Percentiles rank a stretch among this genome's conserved stretches.
Evolutionary conservation across 2,888 invertebrate genomes (phyloP).

Genomic region (Cephus sareptanus): DNA sequence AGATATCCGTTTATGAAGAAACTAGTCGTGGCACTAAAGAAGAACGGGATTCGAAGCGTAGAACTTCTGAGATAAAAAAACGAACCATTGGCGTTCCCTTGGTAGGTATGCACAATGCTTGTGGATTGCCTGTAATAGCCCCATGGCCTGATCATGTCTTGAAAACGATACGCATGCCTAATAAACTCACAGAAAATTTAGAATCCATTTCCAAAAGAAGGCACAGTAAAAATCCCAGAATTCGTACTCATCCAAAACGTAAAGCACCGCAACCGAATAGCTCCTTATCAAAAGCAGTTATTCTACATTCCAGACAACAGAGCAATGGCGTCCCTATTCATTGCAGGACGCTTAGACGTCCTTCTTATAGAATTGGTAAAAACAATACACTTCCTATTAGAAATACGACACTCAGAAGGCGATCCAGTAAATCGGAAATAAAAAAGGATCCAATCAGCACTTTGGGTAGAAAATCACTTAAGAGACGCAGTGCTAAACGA

Average conservation of each 20-base stretch:
- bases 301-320: not conserved
- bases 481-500: constrained; percentile 42
- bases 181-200: constrained; percentile 9
- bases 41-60: constrained; percentile 8
- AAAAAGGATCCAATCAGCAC: not conserved
- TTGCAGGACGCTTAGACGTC: constrained; percentile 20
- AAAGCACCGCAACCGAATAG: constrained; percentile 15
- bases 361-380: constrained; percentile 42
- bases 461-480: constrained; percentile 26
- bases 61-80: constrained; percentile 29
- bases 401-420: constrained; percentile 8
- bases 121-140: constrained; percentile 53
- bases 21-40: constrained; percentile 35
- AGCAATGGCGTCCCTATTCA: not conserved
- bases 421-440: not conserved
- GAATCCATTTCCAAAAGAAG: constrained; percentile 6
- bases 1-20: constrained; percentile 56
- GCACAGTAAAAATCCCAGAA: constrained; percentile 2
- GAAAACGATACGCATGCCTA: constrained; percentile 19
- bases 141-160: constrained; percentile 33
- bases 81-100: constrained; percentile 57
- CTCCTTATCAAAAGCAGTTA: not conserved
- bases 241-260: constrained; percentile 16
- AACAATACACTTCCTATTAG: constrained; percentile 35
- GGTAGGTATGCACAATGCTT: constrained; percentile 60